Base-by-base conservation (phyloP, 2,888 invertebrate genomes). In the Eudasyphora cyanicolor region DNA sequence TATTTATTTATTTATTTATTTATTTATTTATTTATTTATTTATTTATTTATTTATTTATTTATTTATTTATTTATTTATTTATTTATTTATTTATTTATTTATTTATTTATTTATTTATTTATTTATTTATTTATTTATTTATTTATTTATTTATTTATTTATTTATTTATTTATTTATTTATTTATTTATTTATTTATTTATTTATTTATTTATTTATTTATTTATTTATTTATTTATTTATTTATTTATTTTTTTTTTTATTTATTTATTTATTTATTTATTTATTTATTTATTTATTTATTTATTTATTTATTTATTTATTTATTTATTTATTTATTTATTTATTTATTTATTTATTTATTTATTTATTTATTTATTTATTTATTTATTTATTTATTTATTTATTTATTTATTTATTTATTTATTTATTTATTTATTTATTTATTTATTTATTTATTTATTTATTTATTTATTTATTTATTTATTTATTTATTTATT, bases 1-100 rank as follows among this genome's bases (percentile, higher is more conserved):
- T 49, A 49, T 49, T 49, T 49, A 49, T 49, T 49, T 49, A 49
- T 49, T 49, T 49, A 49, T 49, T 49, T 49, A 49, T 49, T 49
- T 49, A 49, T 49, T 49, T 49, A 49, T 49, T 49, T 49, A 49
- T 49, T 49, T 49, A 49, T 49, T 49, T 49, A 49, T 49, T 49
- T 49, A 49, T 49, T 49, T 49, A 49, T 49, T 49, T 49, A 49
- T 49, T 49, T 49, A 49, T 49, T 49, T 49, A 49, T 49, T 49
- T 49, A 49, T 49, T 49, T 49, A 49, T 49, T 49, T 49, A 49
- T 49, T 49, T 49, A 49, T 49, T 49, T 49, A 49, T 49, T 49
- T 49, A 49, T 49, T 49, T 49, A 49, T 49, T 49, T 49, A 49
- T 49, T 49, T 49, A 49, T 49, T 49, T 49, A 49, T 49, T 49